Evolutionary conservation across 2,797 vertebrate genomes (phyloP).

Genomic region (Delichon dasypus): DNA sequence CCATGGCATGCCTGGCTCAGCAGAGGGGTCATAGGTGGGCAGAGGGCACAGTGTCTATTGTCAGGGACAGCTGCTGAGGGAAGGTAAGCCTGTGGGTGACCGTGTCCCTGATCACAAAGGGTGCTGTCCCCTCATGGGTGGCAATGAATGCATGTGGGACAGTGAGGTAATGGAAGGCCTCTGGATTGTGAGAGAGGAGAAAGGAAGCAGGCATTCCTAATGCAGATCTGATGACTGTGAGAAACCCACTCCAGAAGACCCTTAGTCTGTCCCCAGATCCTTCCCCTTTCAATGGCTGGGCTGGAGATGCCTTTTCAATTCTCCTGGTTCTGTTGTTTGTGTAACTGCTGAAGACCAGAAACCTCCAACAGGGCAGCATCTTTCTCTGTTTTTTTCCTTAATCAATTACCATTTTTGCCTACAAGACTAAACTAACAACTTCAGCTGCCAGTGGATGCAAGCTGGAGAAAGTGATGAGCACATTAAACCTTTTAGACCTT

Average conservation of each 20-base stretch:
- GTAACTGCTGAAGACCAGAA: neutral
- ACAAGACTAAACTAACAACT: neutral
- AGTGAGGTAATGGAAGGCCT: neutral
- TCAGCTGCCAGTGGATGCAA: neutral
- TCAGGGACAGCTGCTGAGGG: neutral
- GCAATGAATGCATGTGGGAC: neutral
- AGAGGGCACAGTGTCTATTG: neutral
- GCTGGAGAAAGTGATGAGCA: neutral
- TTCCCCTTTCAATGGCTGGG: neutral
- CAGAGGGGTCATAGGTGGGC: neutral
- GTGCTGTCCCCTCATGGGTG: neutral
- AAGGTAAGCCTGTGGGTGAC: neutral
- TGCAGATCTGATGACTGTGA: neutral
- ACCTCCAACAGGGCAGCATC: neutral
- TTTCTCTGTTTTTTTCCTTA: neutral
- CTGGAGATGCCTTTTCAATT: neutral
- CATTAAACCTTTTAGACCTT: neutral
- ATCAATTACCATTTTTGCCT: neutral
- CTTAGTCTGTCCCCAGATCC: neutral
- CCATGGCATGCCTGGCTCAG: fast-evolving
- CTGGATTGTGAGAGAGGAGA: neutral
- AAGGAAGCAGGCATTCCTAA: neutral
- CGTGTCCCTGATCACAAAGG: neutral
- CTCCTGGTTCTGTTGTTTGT: neutral
- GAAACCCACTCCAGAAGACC: neutral